Evolutionary conservation across 2,797 vertebrate species (phyloP), one percentile per base, ranked within the genome.

Genomic region (Intellagama lesueurii): DNA sequence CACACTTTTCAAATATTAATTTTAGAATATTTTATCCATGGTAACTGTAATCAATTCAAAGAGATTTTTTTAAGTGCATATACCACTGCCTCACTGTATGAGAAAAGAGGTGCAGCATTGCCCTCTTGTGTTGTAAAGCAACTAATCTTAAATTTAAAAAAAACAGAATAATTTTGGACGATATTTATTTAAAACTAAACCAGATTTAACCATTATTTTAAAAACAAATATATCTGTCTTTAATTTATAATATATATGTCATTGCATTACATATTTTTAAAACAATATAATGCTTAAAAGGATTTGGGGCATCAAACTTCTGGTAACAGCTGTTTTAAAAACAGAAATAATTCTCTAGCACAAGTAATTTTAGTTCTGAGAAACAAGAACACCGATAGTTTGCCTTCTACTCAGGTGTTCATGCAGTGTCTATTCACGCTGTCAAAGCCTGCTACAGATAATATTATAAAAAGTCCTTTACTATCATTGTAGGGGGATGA

Each of bases 61-160:
- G 22, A 82, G 19, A 30, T 80, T 85, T 90, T 75, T 52, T 70
- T n/a, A 60, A 0, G 3, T 0, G 0, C 47, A 9, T 0, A 4
- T 7, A 3, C 0, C 0, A n/a, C 5, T 0, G 1, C 17, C 30
- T 75, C 17, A 69, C 83, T 1, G 72, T 0, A 0, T 19, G 0
- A 16, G 73, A 17, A 90, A 77, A 78, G 89, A 91, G 90, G 90
- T 87, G 89, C 94, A 89, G 93, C 94, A 81, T 24, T 89, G 93
- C 95, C 95, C 95, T 78, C 95, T 96, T 91, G 95, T 92, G 95
- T 94, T 95, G 5, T 66, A 2, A 72, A 49, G 24, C 28, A 81
- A 87, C 76, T 4, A n/a, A 9, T 0, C 49, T 12, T 0, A 16
- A 89, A 87, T 1, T 73, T 22, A 77, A 24, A 73, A 47, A 35